Evolutionary conservation across 2,888 invertebrate genomes (phyloP), one percentile per base, ranked within the genome.

Genomic region (Exephanes ischioxanthus): DNA sequence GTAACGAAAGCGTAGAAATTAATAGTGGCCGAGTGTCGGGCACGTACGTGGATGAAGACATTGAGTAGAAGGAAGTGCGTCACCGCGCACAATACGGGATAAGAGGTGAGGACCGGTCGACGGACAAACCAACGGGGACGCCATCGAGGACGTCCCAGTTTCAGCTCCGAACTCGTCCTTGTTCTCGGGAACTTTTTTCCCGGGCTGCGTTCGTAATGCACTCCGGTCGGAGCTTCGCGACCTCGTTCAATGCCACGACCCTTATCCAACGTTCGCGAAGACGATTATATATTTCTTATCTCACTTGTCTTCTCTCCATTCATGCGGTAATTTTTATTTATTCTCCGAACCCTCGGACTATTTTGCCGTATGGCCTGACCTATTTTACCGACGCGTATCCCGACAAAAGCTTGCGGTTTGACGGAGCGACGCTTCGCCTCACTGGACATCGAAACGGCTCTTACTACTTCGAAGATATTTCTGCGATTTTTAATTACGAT

Each of bases 61-160:
- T 68, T 68, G 37, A 41, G 53, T n/a, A 55, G 16, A 63, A 51
- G 73, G 33, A 68, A 73, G 41, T 66, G 41, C 76, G 76, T 76
- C 80, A 67, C 58, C n/a, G 66, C 45, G 48, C 48, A 81, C 70
- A 81, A 85, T 78, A 70, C 55, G 26, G 41, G 22, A 51, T 19
- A 63, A 63, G 33, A 63, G 63, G 30, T 63, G 63, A 63, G 11
- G 63, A 63, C 63, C 26, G 33, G 16, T 61, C 33, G 30, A 22
- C 30, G n/a, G 33, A 53, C 51, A 30, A 53, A 19, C 6, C 37
- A 84, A 63, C 68, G 72, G 71, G 72, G 68, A 78, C 77, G 73
- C 53, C 19, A 37, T 33, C 58, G 83, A 66, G 53, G 55, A 86
- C 76, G 88, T 81, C 86, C 88, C 73, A 88, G 85, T 87, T 87